These are phyloP conservation scores for Hapalemur alaotrensis DNA, from an alignment of 2,797 vertebrate genomes.

Conservation along the genomic window DNA sequence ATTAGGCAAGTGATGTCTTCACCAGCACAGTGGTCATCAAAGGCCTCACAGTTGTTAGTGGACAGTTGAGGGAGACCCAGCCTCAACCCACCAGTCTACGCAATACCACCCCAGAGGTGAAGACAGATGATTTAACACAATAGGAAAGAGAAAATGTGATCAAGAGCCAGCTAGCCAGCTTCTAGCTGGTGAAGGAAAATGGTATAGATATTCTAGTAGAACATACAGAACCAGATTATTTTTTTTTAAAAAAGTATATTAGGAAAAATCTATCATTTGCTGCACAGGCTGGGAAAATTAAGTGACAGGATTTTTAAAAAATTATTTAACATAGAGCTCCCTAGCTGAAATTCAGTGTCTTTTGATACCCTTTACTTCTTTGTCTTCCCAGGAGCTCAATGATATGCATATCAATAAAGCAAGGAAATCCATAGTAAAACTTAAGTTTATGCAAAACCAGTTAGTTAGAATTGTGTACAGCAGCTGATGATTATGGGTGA, in stretches of 20 bases:
- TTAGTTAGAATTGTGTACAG: not conserved
- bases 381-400: not conserved
- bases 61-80: not conserved
- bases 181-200: not conserved
- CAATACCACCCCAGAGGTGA: not conserved
- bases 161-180: not conserved
- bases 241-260: not conserved
- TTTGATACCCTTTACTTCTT: not conserved
- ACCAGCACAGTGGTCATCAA: not conserved
- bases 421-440: not conserved
- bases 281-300: not conserved
- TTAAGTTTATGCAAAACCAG: not conserved
- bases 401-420: not conserved
- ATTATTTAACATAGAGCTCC: not conserved
- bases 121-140: not conserved
- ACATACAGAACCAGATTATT: not conserved
- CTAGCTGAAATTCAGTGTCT: not conserved
- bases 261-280: not conserved
- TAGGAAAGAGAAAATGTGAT: not conserved
- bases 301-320: not conserved
- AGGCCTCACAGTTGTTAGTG: not conserved
- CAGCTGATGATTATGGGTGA: not conserved
- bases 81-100: not conserved
- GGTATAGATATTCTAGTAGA: not conserved
- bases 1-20: not conserved